These are phyloP conservation scores for Ctenomys sociabilis DNA, from an alignment of 2,113 vertebrate genomes.

Conservation along the genomic window DNA sequence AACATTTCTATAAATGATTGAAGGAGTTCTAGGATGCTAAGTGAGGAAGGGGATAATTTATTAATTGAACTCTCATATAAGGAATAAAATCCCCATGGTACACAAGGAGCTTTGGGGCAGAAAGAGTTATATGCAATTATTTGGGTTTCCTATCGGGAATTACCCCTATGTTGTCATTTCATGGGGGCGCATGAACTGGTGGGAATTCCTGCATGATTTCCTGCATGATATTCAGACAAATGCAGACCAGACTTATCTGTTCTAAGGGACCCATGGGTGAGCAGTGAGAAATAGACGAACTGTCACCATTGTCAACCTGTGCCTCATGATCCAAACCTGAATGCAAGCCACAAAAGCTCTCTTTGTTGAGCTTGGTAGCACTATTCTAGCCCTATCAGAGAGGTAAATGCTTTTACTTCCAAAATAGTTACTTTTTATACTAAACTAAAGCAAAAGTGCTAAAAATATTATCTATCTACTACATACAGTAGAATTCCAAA, in stretches of 20 bases:
- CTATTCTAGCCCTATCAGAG: background rate
- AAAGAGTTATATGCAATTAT: background rate
- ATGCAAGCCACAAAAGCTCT: background rate
- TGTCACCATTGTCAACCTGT: background rate
- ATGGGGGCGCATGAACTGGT: background rate
- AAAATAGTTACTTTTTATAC: background rate
- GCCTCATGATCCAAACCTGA: background rate
- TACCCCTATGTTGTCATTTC: background rate
- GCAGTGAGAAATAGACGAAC: no score
- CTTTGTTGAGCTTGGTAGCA: background rate
- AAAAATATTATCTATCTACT: slow-evolving; percentile 43
- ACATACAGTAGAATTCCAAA: background rate
- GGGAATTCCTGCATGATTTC: background rate
- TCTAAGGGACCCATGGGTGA: background rate
- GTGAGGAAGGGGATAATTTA: background rate
- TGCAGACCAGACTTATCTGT: background rate
- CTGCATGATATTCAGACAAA: background rate
- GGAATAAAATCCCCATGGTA: fast-evolving
- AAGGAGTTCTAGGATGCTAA: background rate
- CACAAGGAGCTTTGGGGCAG: background rate
- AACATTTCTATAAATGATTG: background rate
- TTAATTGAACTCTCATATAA: background rate
- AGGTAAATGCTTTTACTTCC: background rate
- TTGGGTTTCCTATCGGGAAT: fast-evolving
- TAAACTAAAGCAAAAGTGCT: background rate